Percentiles rank a stretch among this genome's conserved stretches.
phyloP scores from a whole-genome alignment of 2,888 invertebrate genomes.

The Drosophila neotestacea region DNA sequence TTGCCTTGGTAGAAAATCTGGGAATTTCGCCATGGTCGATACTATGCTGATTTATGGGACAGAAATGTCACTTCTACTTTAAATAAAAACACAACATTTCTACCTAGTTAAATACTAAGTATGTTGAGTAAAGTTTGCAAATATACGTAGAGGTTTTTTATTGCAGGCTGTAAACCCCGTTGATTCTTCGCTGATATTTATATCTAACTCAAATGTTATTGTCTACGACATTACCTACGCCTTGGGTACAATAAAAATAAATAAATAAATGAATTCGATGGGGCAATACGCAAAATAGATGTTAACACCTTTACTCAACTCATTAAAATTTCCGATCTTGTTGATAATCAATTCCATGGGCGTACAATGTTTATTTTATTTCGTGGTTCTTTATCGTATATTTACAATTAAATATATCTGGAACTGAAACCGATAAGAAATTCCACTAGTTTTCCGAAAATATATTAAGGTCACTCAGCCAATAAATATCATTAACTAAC shows the following conservation, averaged over 20 bases:
- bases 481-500: slow-evolving; percentile 30
- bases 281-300: slow-evolving; percentile 36
- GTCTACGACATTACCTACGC: slow-evolving; percentile 22
- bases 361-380: slow-evolving; percentile 35
- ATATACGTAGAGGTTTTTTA: slow-evolving; percentile 14
- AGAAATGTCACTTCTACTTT: not conserved
- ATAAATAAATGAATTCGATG: slow-evolving; percentile 7
- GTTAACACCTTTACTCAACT: slow-evolving; percentile 38
- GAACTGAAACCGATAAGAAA: slow-evolving; percentile 35
- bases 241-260: slow-evolving; percentile 14
- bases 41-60: slow-evolving; percentile 11
- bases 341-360: slow-evolving; percentile 54
- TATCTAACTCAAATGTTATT: slow-evolving; percentile 23
- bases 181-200: slow-evolving; percentile 17
- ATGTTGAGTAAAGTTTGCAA: slow-evolving; percentile 6
- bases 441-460: slow-evolving; percentile 2
- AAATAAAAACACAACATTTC: not conserved
- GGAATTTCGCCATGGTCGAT: slow-evolving; percentile 21
- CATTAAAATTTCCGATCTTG: slow-evolving; percentile 35
- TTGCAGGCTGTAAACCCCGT: slow-evolving; percentile 4
- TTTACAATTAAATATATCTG: slow-evolving; percentile 1
- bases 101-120: too few species aligned
- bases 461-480: slow-evolving; percentile 25
- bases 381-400: slow-evolving; percentile 32
- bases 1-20: slow-evolving; percentile 2